Evolutionary conservation across 1,140 invertebrate genomes (phyloP), one percentile per base, ranked within the genome.

Genomic region (Camponotus floridanus): DNA sequence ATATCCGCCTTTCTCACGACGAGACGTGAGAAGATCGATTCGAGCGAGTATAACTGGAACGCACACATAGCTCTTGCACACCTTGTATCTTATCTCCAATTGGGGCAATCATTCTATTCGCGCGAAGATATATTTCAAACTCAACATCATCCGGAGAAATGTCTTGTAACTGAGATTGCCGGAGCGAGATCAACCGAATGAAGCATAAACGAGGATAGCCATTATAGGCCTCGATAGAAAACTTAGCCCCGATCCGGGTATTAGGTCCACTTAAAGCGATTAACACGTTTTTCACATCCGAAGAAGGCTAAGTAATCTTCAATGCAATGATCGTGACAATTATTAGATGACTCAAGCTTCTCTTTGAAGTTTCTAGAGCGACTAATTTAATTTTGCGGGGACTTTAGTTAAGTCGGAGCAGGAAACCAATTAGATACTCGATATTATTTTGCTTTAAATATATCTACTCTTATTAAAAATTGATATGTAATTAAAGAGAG

Each of bases 1-100:
- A 83, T 70, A 86, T 86, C 85, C 87, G 85, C 76, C 87, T 88
- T 88, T 88, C 87, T 86, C 87, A 88, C 87, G 87, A 71, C 87
- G 87, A 70, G 76, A 57, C 87, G 85, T 88, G 87, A 76, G 87
- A 88, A 88, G 76, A 86, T 86, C 76, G 87, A 86, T 80, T 61
- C 85, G 87, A 86, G 70, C 70, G 70, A 76, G 74, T 71, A 48
- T 64, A 87, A 87, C 74, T 85, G 84, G 83, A 80, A 70, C 85
- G 64, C 61, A 39, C 79, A 48, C 70, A 48, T 62, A 74, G 26
- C 62, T 73, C 55, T 65, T 45, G 36, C 51, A 15, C 36, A 15
- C 26, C 33, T 31, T n/a, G 31, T 21, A 26, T 55, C 26, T 45
- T 74, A 36, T 48, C 55, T 26, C 9, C 67, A 73, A 73, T 81